Percentiles rank a stretch among this genome's conserved stretches.
These are phyloP conservation scores for Athetis lepigone DNA, from an alignment of 2,888 invertebrate genomes.

Conservation along the genomic window DNA sequence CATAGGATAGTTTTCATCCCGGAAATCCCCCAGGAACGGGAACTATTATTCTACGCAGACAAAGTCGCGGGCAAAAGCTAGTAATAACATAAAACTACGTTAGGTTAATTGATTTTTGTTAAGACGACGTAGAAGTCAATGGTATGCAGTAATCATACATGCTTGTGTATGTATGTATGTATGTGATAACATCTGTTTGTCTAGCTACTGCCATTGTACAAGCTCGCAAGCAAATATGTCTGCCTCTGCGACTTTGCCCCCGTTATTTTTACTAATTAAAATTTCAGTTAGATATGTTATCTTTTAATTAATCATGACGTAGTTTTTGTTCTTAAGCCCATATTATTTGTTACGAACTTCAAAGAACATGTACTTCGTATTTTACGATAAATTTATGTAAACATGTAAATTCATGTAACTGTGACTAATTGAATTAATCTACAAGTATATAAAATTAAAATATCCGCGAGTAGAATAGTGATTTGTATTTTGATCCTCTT, in stretches of 20 bases:
- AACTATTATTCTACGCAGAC: too few relatives aligned
- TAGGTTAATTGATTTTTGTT: conserved; percentile 31
- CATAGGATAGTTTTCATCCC: too few relatives aligned
- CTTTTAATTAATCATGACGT: conserved; percentile 13
- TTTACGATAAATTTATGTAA: conserved; percentile 13
- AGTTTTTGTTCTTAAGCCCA: not conserved
- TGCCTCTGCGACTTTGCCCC: conserved; percentile 26
- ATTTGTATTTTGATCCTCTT: too few relatives aligned
- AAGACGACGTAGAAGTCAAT: conserved; percentile 23
- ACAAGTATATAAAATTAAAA: too few relatives aligned
- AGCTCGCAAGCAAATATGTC: conserved; percentile 10
- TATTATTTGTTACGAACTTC: not conserved
- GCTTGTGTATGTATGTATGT: conserved; percentile 5
- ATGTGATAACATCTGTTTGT: conserved; percentile 52
- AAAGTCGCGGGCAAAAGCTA: too few relatives aligned
- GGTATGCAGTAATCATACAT: conserved; percentile 46
- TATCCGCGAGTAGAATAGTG: too few relatives aligned
- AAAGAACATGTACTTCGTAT: conserved; percentile 32
- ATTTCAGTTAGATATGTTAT: conserved; percentile 23
- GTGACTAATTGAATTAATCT: too few relatives aligned
- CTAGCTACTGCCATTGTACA: conserved; percentile 31
- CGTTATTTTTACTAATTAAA: conserved; percentile 21
- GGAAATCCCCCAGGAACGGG: too few relatives aligned
- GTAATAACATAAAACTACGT: conserved; percentile 8
- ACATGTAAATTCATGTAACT: not conserved